Evolutionary conservation across 2,888 invertebrate species (phyloP).

Genomic region (Eurois occulta): DNA sequence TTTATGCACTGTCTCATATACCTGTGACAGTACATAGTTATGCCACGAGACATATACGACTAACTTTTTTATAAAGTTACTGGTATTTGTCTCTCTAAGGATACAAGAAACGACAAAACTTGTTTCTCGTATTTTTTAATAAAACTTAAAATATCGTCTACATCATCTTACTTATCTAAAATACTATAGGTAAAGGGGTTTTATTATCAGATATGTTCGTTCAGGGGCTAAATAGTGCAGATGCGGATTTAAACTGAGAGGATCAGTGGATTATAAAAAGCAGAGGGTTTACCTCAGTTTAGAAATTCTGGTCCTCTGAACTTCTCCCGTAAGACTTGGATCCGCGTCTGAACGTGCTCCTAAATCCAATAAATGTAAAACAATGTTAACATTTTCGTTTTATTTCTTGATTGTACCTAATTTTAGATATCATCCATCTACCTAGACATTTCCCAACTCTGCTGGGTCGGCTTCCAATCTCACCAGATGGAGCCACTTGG

Average conservation of each 20-base stretch:
- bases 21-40: not conserved
- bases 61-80: not conserved
- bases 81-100: too few relatives aligned
- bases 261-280: not conserved
- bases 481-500: too few relatives aligned
- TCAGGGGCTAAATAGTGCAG: not conserved
- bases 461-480: too few relatives aligned
- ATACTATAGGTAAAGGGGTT: too few relatives aligned
- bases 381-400: not conserved
- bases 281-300: not conserved
- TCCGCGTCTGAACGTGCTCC: not conserved
- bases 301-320: not conserved
- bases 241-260: not conserved
- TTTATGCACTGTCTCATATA: not conserved
- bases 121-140: too few relatives aligned
- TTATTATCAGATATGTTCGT: too few relatives aligned
- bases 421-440: not conserved
- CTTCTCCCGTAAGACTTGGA: not conserved
- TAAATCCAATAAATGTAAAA: not conserved
- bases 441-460: too few relatives aligned
- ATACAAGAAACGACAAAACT: too few relatives aligned
- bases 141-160: too few relatives aligned
- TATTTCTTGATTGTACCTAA: not conserved
- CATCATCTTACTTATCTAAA: not conserved
- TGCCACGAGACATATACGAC: not conserved